Evolutionary conservation across 2,888 invertebrate species (phyloP), one percentile per base, ranked within the genome.

Genomic region (Campoletis raptor): DNA sequence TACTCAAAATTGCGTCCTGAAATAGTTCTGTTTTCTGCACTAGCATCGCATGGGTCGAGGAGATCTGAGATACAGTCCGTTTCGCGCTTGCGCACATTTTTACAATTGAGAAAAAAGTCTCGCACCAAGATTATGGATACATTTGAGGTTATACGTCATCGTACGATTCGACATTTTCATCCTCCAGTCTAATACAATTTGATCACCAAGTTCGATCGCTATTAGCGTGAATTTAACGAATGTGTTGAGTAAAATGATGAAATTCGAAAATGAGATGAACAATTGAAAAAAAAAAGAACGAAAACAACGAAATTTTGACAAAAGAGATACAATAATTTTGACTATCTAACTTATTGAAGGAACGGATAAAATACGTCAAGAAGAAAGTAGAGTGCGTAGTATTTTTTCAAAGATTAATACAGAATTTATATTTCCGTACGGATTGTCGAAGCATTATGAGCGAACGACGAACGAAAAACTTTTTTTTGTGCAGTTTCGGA

Each of bases 181-280:
- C n/a, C n/a, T n/a, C 85, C 83, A 86, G 84, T 86, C 84, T 84
- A 79, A 87, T 76, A 70, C 61, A 73, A 45, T 81, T 91, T 91
- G 86, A 88, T 89, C 90, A 91, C 89, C 87, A 91, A 90, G 90
- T 91, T 92, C 90, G 89, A 92, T 92, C 89, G 85, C 90, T 86
- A 87, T 85, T 88, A 87, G 83, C 88, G 83, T 61, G 61, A 30
- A 61, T 90, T 83, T 83, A 80, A 74, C 76, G 61, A 66, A 66
- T 66, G 9, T 45, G 10, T 0, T 45, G 45, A 45, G 45, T 45
- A 45, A 10, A 45, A 12, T 45, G 10, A 9, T 45, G 45, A 45
- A 45, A 45, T 45, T 0, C 0, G 45, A 45, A 45, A 45, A 45
- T 45, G 45, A 45, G 2, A 81, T 86, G 88, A 89, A 61, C 21